phyloP scores from a whole-genome alignment of 1,140 invertebrate genomes.

The Caenorhabditis briggsae region DNA sequence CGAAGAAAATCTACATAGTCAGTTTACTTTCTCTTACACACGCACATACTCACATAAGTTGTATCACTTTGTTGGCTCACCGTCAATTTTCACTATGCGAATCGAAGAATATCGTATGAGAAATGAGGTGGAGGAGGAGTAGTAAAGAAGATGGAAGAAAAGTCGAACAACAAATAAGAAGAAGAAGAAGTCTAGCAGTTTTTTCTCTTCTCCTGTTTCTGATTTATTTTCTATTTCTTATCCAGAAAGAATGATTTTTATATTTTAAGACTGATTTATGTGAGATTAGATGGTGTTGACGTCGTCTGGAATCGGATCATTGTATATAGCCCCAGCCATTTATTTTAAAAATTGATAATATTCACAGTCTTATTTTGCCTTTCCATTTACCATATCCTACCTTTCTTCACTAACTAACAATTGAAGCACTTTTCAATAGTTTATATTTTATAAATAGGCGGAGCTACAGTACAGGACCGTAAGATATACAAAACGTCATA shows the following conservation, averaged over 20 bases:
- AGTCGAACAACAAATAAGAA: conserved; percentile 48
- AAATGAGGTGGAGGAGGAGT: not conserved
- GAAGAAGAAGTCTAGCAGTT: not conserved
- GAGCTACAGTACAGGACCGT: too few relatives aligned
- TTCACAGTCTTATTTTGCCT: too few relatives aligned
- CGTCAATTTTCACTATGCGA: not conserved
- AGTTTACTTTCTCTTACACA: conserved; percentile 21
- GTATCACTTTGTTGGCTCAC: conserved; percentile 45
- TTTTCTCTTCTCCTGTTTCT: not conserved
- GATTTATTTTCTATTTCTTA: not conserved
- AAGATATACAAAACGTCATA: too few relatives aligned
- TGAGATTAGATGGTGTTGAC: too few relatives aligned
- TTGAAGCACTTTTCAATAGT: too few relatives aligned
- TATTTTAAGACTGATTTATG: too few relatives aligned
- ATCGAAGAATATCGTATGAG: not conserved
- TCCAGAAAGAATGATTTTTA: not conserved
- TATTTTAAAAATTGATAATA: too few relatives aligned
- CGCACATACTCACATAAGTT: conserved; percentile 22
- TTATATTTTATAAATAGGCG: too few relatives aligned
- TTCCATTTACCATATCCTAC: too few relatives aligned
- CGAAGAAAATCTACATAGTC: conserved; percentile 18
- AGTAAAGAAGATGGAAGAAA: conserved; percentile 29
- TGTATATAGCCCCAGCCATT: too few relatives aligned
- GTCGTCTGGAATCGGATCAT: too few relatives aligned
- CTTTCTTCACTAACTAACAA: too few relatives aligned